Conservation (phyloP, 2,888 invertebrate genomes). For the Nowickia ferox region DNA sequence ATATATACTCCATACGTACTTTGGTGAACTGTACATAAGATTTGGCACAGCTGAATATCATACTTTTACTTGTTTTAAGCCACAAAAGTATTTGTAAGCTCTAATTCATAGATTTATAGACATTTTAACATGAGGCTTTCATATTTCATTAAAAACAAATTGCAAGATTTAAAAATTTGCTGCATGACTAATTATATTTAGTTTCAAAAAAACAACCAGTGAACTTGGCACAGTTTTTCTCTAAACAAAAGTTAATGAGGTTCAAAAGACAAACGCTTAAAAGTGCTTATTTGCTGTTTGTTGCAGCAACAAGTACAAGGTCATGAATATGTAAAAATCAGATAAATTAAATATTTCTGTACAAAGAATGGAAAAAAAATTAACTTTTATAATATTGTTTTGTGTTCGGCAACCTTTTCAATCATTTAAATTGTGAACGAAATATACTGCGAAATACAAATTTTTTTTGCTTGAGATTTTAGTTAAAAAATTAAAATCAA, state of each 20-base stretch:
- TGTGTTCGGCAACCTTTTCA: background rate
- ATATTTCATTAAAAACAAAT: too few species aligned
- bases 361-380: background rate
- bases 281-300: slow-evolving; percentile 11
- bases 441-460: too few species aligned
- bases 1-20: too few species aligned
- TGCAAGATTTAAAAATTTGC: background rate
- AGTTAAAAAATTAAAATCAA: too few species aligned
- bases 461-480: too few species aligned
- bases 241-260: background rate
- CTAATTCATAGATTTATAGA: too few species aligned
- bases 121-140: too few species aligned
- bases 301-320: background rate
- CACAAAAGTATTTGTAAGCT: too few species aligned
- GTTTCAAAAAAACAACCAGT: slow-evolving; percentile 22
- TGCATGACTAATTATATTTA: slow-evolving; percentile 24
- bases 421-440: background rate
- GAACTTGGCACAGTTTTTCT: slow-evolving; percentile 51
- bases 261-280: slow-evolving; percentile 5
- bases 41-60: too few species aligned
- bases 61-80: too few species aligned
- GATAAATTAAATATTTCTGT: background rate
- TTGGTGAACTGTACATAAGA: too few species aligned
- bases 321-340: background rate
- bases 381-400: background rate